Conservation (phyloP, 30 jellyfish, hydroid and myxozoan genomes). For the Catostylus mosaicus region DNA sequence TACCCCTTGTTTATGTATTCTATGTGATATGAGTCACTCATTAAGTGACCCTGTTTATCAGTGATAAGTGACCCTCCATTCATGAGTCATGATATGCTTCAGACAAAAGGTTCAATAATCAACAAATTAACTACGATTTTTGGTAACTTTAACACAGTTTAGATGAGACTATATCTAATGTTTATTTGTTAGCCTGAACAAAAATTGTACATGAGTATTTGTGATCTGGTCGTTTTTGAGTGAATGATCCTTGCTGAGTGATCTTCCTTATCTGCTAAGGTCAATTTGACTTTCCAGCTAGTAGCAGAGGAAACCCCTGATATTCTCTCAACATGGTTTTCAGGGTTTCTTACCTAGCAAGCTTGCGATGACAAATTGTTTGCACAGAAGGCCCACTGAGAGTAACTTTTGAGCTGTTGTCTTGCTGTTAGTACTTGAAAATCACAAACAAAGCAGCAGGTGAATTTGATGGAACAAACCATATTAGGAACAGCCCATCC, state of each 20-base stretch:
- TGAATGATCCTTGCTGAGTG: background rate
- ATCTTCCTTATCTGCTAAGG: background rate
- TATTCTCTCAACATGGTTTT: slow-evolving; percentile 40
- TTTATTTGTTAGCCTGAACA: too few relatives aligned
- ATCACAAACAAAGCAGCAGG: slow-evolving; percentile 16
- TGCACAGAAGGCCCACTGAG: slow-evolving; percentile 50
- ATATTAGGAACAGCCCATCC: slow-evolving; percentile 25
- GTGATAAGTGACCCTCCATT: too few relatives aligned
- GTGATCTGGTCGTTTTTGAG: too few relatives aligned
- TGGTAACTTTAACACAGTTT: too few relatives aligned
- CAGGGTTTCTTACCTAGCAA: background rate
- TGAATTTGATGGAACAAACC: background rate
- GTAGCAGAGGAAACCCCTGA: slow-evolving; percentile 37
- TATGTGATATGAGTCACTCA: too few relatives aligned
- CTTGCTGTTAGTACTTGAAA: slow-evolving; percentile 40
- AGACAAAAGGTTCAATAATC: too few relatives aligned
- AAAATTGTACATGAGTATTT: too few relatives aligned
- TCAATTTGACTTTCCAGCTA: slow-evolving; percentile 35
- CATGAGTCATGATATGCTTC: too few relatives aligned
- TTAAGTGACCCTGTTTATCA: too few relatives aligned
- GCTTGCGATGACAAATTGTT: background rate
- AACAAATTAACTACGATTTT: too few relatives aligned
- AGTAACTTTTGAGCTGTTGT: background rate
- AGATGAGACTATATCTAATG: too few relatives aligned
- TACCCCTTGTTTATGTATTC: too few relatives aligned